Evolutionary conservation across 1,140 invertebrate species (phyloP), one percentile per base, ranked within the genome.

Genomic region (Drosophila murphyi): DNA sequence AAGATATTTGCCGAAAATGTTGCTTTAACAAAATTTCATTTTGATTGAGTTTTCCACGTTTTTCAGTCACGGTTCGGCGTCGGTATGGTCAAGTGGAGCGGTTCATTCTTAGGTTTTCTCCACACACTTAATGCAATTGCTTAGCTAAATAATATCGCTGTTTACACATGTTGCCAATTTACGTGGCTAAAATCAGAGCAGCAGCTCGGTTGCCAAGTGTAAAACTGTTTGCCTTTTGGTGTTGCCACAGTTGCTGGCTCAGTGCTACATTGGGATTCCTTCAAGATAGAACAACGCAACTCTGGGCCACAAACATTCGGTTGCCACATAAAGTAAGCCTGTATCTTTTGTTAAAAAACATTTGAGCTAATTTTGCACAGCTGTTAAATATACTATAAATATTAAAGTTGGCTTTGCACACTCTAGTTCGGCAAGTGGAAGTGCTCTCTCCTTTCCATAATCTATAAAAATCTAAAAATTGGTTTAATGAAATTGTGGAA

Each of bases 91-190:
- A 60, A 57, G 34, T 48, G 55, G 34, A 28, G n/a, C 51, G 32
- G 35, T 56, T 35, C 48, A 20, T 20, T 20, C 20, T 20, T 20
- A 20, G 20, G 20, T 20, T 20, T 20, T 20, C 20, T 20, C 60
- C 48, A 59, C 55, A 54, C 31, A 48, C 20, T 20, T 20, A 55
- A 70, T 45, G 43, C 80, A 62, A 85, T 80, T 77, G 61, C 61
- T 68, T 71, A 61, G 34, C 78, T 81, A 78, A 81, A 86, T 85
- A 85, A 85, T 81, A 65, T 71, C 62, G 20, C 70, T 86, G 82
- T 86, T 85, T 86, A 85, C 82, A 74, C 82, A 67, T 77, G 75
- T 63, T 37, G 67, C 35, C 73, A 73, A 76, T 83, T 85, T 80
- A 83, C 78, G 56, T 54, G 32, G 60, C 59, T 43, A 39, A 67